These are phyloP conservation scores for Emys orbicularis DNA, from an alignment of 2,797 vertebrate genomes.

Conservation along the genomic window DNA sequence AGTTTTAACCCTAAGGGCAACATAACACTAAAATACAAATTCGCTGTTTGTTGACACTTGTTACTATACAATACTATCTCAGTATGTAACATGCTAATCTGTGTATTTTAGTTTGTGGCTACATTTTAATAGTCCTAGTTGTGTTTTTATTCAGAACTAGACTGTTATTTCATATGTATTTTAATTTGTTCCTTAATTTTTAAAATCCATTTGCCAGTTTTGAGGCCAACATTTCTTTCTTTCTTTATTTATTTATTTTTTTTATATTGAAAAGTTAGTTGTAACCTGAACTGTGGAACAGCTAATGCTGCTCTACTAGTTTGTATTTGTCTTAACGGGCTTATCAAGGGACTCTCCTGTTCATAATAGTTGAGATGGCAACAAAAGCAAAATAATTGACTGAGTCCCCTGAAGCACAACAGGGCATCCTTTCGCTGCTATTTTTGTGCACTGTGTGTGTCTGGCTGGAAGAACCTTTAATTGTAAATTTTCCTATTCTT, in stretches of 20 bases:
- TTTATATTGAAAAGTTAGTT: background rate
- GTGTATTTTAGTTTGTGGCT: background rate
- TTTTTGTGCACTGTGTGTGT: background rate
- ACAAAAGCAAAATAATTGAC: constrained; percentile 11
- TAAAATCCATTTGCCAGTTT: background rate
- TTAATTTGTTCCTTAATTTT: background rate
- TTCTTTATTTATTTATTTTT: too few relatives aligned
- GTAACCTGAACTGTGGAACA: background rate
- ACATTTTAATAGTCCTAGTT: background rate
- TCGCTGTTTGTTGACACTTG: background rate
- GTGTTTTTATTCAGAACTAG: constrained; percentile 2
- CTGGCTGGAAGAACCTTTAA: background rate
- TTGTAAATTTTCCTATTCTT: constrained; percentile 12
- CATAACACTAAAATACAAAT: background rate
- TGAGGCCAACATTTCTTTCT: background rate
- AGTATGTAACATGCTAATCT: background rate
- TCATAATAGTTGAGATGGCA: background rate
- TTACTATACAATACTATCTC: background rate
- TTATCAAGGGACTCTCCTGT: constrained; percentile 13
- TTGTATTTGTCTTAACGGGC: background rate
- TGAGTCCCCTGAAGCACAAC: background rate
- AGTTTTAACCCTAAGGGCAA: background rate
- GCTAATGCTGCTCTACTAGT: background rate
- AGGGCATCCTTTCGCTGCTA: background rate
- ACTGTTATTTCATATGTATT: background rate